Evolutionary conservation across 2,113 vertebrate genomes (phyloP).

Genomic region (Triplophysa rosa): DNA sequence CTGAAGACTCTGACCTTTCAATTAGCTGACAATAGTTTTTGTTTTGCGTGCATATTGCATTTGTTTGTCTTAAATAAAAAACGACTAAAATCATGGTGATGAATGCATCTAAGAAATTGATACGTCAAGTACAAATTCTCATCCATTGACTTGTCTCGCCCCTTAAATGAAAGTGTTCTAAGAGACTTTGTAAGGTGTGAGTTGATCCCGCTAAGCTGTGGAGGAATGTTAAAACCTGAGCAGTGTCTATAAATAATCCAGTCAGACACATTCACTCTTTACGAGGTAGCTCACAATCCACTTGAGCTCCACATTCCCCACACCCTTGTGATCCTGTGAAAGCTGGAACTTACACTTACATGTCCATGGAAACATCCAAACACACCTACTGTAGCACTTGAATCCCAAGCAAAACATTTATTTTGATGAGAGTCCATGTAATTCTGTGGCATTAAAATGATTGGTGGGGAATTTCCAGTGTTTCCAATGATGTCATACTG

Average conservation of each 20-base stretch:
- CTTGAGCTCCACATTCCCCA: constrained; percentile 46
- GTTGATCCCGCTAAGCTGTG: constrained; percentile 42
- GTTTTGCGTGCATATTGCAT: constrained; percentile 46
- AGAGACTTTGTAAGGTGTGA: constrained; percentile 33
- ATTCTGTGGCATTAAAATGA: constrained; percentile 24
- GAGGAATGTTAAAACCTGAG: constrained; percentile 52
- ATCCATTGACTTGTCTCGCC: not conserved
- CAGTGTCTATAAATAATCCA: constrained; percentile 50
- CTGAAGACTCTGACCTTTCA: constrained; percentile 3
- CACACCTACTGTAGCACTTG: constrained; percentile 4
- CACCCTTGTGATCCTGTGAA: constrained; percentile 42
- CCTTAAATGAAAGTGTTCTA: constrained; percentile 3
- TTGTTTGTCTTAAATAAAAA: constrained; percentile 58
- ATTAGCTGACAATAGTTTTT: constrained; percentile 11
- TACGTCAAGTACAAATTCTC: not conserved
- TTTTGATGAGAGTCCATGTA: constrained; percentile 21
- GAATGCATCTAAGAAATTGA: constrained; percentile 44
- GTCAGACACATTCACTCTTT: constrained; percentile 41
- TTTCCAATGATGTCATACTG: constrained; percentile 61
- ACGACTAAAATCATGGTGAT: constrained; percentile 49
- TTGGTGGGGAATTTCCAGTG: constrained; percentile 41
- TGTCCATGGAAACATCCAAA: constrained; percentile 47
- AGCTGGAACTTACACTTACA: constrained; percentile 41
- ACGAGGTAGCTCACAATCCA: constrained; percentile 18
- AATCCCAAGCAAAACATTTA: constrained; percentile 19